Base-by-base conservation (phyloP, 2,888 invertebrate species). In the Hylaea fasciaria region DNA sequence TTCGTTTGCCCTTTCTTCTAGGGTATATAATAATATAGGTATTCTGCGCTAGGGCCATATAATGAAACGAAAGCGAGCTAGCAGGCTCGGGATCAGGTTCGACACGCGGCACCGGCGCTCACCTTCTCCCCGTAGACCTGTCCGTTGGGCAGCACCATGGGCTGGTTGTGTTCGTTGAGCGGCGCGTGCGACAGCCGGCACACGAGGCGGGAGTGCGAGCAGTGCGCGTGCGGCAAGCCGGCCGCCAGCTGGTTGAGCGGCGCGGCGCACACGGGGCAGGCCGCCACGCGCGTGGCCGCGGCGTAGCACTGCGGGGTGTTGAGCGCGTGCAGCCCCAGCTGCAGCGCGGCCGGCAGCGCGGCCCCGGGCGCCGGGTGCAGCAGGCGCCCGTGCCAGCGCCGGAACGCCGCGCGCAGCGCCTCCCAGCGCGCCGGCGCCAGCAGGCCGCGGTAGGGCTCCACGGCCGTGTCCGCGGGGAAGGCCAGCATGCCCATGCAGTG, bases 131-230 rank as follows among this genome's bases (percentile, higher is more conserved):
- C 98, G 81, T 98, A 99, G 61, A 99, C 98, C 89, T 98, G 97
- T 57, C 99, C 99, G 91, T 99, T 99, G 65, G 99, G 99, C 89
- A 99, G 94, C 95, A 98, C 98, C 96, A 99, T 97, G 11, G 99
- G 99, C 73, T 97, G 98, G 93, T 99, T 99, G 89, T 99, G 97
- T 85, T 99, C 99, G 91, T 99, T 98, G 77, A 99, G 94, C 48
- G 98, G 96, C 74, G 96, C 94, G 29, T 98, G 97, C 63, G 97
- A 97, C 73, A 99, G 95, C 80, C 95, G 94, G 87, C 99, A 99
- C 77, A 99, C 97, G 55, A 99, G 94, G 55, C 98, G 95, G 67
- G 98, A 98, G 89, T 99, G 99, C 53, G 98, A 97, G 87, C 98
- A 98, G 93, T 99, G 99, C 65, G 99, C 98, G 87, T 96, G 97